These are phyloP conservation scores for Limnephilus marmoratus DNA, from an alignment of 2,888 invertebrate species.

Conservation along the genomic window DNA sequence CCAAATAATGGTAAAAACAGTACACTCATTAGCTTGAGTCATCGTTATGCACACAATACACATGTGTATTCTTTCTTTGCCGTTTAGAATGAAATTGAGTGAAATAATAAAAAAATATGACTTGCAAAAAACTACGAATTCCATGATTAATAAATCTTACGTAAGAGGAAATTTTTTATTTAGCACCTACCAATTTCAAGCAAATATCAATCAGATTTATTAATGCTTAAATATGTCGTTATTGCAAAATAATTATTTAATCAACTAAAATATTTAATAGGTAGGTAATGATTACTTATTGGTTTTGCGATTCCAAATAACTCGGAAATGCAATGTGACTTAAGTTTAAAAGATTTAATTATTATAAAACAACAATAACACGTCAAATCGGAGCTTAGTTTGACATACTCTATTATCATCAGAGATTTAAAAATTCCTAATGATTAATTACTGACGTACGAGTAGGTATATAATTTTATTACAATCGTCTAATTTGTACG, in stretches of 20 bases:
- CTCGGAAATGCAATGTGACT: neutral
- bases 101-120: too few relatives aligned
- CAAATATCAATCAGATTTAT: neutral
- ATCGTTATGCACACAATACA: neutral
- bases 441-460: neutral
- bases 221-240: neutral
- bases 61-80: neutral
- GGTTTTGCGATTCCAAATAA: neutral
- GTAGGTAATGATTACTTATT: neutral
- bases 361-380: neutral
- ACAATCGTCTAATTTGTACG: too few relatives aligned
- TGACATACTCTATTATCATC: neutral
- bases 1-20: neutral
- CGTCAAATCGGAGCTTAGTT: neutral
- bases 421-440: neutral
- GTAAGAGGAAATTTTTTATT: too few relatives aligned
- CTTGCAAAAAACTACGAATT: too few relatives aligned
- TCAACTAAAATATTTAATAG: neutral
- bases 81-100: too few relatives aligned
- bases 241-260: neutral
- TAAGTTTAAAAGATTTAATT: neutral
- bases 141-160: too few relatives aligned
- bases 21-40: neutral
- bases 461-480: too few relatives aligned
- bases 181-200: too few relatives aligned